Evolutionary conservation across 2,797 vertebrate species (phyloP), one percentile per base, ranked within the genome.

Genomic region (Pterois miles): DNA sequence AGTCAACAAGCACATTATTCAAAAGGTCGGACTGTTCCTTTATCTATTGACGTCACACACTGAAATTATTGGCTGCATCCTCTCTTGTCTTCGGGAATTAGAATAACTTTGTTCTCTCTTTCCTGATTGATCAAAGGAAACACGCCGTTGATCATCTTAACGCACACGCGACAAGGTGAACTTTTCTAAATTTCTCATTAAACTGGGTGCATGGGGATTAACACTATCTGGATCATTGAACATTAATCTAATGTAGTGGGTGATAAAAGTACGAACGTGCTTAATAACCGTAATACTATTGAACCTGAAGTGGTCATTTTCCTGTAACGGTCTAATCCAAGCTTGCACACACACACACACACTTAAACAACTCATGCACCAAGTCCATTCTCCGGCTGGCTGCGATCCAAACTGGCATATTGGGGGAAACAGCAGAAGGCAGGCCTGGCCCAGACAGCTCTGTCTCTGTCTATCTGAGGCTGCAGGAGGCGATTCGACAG

Each of bases 341-440:
- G 36, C 52, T 7, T n/a, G 7, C n/a, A 5, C 48, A 50, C 48
- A 60, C 34, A 63, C 7, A 43, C 23, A 48, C 72, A 57, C 63
- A n/a, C 31, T 84, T 67, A 53, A 81, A 83, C 75, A 78, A 38
- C 54, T 77, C 78, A 77, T 65, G 69, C 80, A 74, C 71, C 36
- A 71, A 63, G 52, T 72, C 56, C 71, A 60, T 80, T 72, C 72
- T 78, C 74, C 4, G 23, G n/a, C 77, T 88, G 88, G 90, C 88
- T 69, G 83, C 34, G 0, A 57, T 81, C 88, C 89, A 90, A 79
- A 84, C 13, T 50, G 86, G 83, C 87, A 83, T 81, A 82, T 18
- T 27, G 33, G 50, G 76, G 74, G 43, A 76, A 69, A 74, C 78
- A 76, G 87, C 88, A 92, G 85, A 88, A 87, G 87, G 87, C 83